Evolutionary conservation across 2,113 vertebrate species (phyloP), one percentile per base, ranked within the genome.

Genomic region (Choloepus hoffmanni): DNA sequence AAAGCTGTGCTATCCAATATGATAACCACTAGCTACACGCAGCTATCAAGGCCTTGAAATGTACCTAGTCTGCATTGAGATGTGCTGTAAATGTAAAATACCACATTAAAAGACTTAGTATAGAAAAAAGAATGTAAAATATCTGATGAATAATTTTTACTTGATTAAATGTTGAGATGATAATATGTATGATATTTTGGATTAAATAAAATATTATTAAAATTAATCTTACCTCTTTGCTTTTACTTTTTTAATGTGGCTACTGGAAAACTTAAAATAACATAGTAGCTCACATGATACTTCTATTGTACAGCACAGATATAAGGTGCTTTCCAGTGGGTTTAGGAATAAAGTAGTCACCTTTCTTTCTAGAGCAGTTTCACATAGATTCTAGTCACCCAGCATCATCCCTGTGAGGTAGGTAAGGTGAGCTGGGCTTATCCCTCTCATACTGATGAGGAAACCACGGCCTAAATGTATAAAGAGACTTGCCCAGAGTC

Each of bases 361-460:
- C 24, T 70, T 92, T 90, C 13, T 86, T 94, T 68, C 26, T 94
- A 67, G 58, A 95, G 33, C 23, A 78, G 76, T 93, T 79, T 70
- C 81, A 86, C 24, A 23, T n/a, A 92, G 63, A 83, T 82, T 93
- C 73, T 36, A 58, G 21, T 63, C 48, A 72, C 55, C 16, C 90
- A 21, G 1, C 48, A 6, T 87, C 63, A 89, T 90, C 33, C 60
- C 43, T 21, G 10, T 82, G 72, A 95, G 33, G 11, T 68, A 92
- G 77, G 23, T 43, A 67, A 90, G 72, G 18, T 94, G 60, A 55
- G n/a, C 24, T 24, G 30, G 55, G 45, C 23, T 93, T 70, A 40
- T 85, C 45, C 48, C 16, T 78, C n/a, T 67, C 89, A 14, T 86
- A 62, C 24, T 84, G 89, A 65, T 30, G 63, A 95, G 24, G 78